Evolutionary conservation across 2,113 vertebrate genomes (phyloP).

Genomic region (Brachionichthys hirsutus): DNA sequence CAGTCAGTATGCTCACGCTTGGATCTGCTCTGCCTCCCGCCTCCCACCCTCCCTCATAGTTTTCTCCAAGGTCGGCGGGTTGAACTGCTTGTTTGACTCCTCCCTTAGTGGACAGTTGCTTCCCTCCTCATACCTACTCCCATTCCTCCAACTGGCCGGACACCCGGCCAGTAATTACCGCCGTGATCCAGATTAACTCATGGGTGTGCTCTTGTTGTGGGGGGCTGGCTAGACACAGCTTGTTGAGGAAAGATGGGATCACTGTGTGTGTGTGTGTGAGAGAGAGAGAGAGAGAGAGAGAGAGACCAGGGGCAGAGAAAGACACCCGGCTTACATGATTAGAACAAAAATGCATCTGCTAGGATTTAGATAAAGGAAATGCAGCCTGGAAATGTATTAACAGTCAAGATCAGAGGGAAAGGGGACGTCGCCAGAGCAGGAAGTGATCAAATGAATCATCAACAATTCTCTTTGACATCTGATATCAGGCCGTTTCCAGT

Average conservation of each 20-base stretch:
- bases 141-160: conserved; percentile 39
- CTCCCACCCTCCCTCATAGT: conserved; percentile 42
- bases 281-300: conserved; percentile 23
- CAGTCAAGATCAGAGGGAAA: conserved; percentile 2
- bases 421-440: background rate
- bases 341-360: conserved; percentile 8
- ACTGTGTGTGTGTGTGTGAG: background rate
- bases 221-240: conserved; percentile 8
- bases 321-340: too few relatives aligned
- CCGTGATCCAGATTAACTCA: conserved; percentile 74
- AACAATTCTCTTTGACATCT: background rate
- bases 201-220: conserved; percentile 56
- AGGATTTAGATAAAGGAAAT: too few relatives aligned
- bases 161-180: conserved; percentile 58
- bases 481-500: too few relatives aligned
- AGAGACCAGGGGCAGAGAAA: background rate
- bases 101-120: conserved; percentile 46
- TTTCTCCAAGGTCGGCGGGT: conserved; percentile 73
- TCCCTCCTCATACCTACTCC: conserved; percentile 1
- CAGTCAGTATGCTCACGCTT: conserved; percentile 52
- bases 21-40: conserved; percentile 43
- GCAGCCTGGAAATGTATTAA: too few relatives aligned
- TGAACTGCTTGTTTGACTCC: conserved; percentile 52
- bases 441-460: background rate
- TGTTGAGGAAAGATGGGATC: conserved; percentile 20